phyloP scores from a whole-genome alignment of 2,797 vertebrate species.

The Ctenochaetus hawaiiensis region DNA sequence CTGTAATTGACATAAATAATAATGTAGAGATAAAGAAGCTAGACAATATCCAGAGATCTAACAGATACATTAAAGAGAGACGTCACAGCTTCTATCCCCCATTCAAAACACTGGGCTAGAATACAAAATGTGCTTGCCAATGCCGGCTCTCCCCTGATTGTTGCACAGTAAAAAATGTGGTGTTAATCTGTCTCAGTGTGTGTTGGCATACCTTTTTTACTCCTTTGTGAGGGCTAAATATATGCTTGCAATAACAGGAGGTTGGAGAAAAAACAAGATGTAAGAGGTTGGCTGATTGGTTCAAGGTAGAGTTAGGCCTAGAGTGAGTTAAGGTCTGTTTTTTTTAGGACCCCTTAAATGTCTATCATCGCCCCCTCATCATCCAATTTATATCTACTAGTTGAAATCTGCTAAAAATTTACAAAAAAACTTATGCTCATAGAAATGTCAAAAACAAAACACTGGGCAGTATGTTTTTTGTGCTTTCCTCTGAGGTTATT shows the following conservation, averaged over 20 bases:
- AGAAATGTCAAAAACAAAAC: not conserved
- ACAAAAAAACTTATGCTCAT: not conserved
- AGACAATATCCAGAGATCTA: conserved; percentile 28
- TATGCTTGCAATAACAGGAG: not conserved
- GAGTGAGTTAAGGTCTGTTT: not conserved
- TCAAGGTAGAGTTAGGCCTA: not conserved
- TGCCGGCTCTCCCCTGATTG: no score
- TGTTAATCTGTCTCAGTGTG: not conserved
- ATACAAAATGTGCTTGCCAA: no score
- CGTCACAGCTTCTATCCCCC: not conserved
- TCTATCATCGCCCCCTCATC: not conserved
- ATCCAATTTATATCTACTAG: not conserved
- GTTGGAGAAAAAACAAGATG: not conserved
- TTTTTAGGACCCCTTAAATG: not conserved
- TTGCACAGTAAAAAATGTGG: not conserved
- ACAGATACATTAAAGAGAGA: conserved; percentile 33
- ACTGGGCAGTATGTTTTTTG: not conserved
- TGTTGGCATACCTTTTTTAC: not conserved
- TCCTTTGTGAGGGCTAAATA: not conserved
- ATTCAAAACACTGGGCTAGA: not conserved
- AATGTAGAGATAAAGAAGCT: conserved; percentile 49
- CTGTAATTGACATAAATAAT: conserved; percentile 67
- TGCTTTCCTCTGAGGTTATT: not conserved
- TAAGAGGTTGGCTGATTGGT: not conserved
- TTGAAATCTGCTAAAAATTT: not conserved